Conservation (phyloP, 2,888 invertebrate genomes). For the Ectemnius cavifrons region DNA sequence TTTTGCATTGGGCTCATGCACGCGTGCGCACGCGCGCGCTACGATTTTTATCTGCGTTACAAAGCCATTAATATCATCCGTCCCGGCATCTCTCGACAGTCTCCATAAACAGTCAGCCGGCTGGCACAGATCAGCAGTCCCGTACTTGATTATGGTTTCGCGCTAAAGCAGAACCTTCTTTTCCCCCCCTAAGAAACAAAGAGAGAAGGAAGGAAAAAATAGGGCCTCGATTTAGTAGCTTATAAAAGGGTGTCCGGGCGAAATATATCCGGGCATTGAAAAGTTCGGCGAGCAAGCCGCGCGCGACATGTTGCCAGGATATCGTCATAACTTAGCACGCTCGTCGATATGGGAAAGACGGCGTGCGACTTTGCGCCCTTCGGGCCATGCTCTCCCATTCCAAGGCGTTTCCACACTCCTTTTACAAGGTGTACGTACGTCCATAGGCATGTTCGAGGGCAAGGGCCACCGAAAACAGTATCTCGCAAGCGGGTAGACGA, state of each 20-base stretch:
- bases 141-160: no score
- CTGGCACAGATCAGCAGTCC: no score
- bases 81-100: no score
- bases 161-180: no score
- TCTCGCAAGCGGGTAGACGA: constrained; percentile 43
- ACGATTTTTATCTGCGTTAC: background rate
- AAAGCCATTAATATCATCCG: no score
- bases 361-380: constrained; percentile 11
- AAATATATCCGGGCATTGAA: constrained; percentile 74
- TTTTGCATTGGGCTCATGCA: constrained; percentile 47
- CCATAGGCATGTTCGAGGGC: constrained; percentile 46
- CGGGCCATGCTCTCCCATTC: constrained; percentile 14
- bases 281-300: constrained; percentile 75
- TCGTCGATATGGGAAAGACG: constrained; percentile 68
- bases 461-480: constrained; percentile 34
- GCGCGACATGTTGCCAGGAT: constrained; percentile 75
- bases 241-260: constrained; percentile 68
- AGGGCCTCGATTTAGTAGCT: constrained; percentile 55
- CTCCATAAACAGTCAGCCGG: no score
- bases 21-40: constrained; percentile 16
- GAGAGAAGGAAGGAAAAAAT: no score
- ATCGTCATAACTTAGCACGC: constrained; percentile 73
- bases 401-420: constrained; percentile 38
- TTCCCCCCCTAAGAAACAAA: no score
- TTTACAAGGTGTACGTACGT: constrained; percentile 37